These are phyloP conservation scores for Australoheros scitulus DNA, from an alignment of 2,113 vertebrate genomes.

Conservation along the genomic window DNA sequence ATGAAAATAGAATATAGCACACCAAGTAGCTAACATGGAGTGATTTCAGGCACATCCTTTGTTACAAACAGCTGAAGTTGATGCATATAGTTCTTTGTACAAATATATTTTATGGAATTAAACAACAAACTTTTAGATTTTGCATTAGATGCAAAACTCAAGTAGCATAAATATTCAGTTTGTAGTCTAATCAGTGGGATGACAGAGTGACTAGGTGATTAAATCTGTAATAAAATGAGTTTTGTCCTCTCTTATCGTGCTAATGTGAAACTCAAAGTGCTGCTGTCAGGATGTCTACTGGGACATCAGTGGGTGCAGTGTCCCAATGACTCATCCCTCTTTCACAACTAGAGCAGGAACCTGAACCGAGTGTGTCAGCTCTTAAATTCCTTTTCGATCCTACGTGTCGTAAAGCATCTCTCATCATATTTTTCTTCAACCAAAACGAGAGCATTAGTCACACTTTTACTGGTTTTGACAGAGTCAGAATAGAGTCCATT, in stretches of 20 bases:
- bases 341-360: background rate
- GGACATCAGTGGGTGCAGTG: too few species aligned
- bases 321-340: background rate
- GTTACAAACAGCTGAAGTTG: background rate
- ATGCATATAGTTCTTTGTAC: background rate
- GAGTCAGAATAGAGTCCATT: background rate
- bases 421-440: slow-evolving; percentile 21
- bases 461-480: slow-evolving; percentile 23
- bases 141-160: background rate
- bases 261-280: background rate
- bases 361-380: background rate
- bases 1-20: too few species aligned
- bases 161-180: background rate
- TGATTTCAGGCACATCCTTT: background rate
- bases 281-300: background rate
- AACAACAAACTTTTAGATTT: background rate
- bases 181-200: too few species aligned
- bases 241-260: background rate
- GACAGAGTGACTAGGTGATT: background rate
- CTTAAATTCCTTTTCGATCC: background rate
- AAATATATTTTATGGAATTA: background rate
- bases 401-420: background rate
- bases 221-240: background rate
- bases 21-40: background rate
- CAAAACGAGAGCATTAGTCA: slow-evolving; percentile 27